A percentile compares a stretch with the other conserved stretches of the same genome.
These are phyloP conservation scores for Epinotia bilunana DNA, from an alignment of 2,888 invertebrate species.

Conservation along the genomic window DNA sequence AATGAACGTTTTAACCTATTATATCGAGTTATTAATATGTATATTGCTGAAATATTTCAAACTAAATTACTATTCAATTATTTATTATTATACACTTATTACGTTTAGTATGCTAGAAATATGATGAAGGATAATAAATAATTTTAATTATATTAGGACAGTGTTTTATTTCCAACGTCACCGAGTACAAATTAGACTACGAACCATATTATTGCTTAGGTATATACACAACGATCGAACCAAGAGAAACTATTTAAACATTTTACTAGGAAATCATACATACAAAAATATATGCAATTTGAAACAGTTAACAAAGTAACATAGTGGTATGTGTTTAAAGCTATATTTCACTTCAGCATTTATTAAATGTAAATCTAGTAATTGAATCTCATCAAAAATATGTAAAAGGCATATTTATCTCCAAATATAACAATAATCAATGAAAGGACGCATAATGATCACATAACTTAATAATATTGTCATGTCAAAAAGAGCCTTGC, in stretches of 20 bases:
- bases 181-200: background rate
- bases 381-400: slow-evolving; percentile 1
- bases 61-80: slow-evolving; percentile 84
- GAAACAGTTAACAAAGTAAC: background rate
- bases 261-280: background rate
- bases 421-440: background rate
- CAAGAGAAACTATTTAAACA: background rate
- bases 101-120: slow-evolving; percentile 86
- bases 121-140: slow-evolving; percentile 86
- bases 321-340: background rate
- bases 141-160: slow-evolving; percentile 84
- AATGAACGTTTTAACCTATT: slow-evolving; percentile 72
- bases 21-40: slow-evolving; percentile 79
- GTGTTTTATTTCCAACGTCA: slow-evolving; percentile 67
- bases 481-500: no score
- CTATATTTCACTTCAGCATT: background rate
- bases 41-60: slow-evolving; percentile 82
- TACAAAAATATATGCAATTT: background rate
- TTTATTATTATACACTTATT: slow-evolving; percentile 85
- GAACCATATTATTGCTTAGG: background rate
- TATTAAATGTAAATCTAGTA: background rate
- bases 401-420: background rate
- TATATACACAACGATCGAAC: background rate
- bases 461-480: no score
- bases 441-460: no score